Conservation (phyloP, 2,797 vertebrate genomes). For the Antennarius maculatus region DNA sequence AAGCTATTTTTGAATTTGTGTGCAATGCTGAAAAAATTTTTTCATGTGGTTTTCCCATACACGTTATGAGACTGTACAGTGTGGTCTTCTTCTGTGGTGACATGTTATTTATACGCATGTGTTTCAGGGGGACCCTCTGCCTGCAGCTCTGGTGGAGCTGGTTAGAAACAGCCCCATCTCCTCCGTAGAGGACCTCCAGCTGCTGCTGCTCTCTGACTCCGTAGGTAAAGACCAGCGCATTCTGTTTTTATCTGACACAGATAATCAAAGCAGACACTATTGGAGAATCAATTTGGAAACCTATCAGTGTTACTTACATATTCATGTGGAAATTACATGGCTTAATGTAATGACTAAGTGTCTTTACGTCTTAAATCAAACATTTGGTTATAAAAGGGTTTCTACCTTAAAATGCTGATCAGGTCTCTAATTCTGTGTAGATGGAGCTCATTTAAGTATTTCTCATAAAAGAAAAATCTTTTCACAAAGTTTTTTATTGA, state of each 20-base stretch:
- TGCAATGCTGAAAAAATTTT: background rate
- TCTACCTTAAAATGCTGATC: background rate
- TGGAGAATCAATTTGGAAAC: background rate
- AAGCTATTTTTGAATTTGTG: slow-evolving; percentile 9
- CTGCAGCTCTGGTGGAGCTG: slow-evolving; percentile 93
- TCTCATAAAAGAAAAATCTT: background rate
- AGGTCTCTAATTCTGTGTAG: background rate
- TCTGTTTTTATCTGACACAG: slow-evolving; percentile 7
- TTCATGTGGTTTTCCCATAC: background rate
- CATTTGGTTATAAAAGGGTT: background rate
- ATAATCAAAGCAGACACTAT: background rate
- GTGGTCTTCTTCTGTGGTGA: background rate
- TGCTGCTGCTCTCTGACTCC: slow-evolving; percentile 91
- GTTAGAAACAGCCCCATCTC: slow-evolving; percentile 89
- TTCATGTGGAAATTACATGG: background rate
- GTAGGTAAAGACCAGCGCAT: slow-evolving; percentile 88
- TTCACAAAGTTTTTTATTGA: background rate
- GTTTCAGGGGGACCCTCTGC: slow-evolving; percentile 91
- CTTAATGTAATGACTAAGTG: background rate
- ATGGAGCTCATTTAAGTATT: background rate
- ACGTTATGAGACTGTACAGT: background rate
- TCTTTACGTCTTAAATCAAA: background rate
- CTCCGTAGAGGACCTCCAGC: slow-evolving; percentile 92
- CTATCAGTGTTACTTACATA: background rate
- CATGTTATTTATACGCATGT: slow-evolving; percentile 9